phyloP scores from a whole-genome alignment of 1,140 invertebrate genomes.

The Onthophagus taurus region DNA sequence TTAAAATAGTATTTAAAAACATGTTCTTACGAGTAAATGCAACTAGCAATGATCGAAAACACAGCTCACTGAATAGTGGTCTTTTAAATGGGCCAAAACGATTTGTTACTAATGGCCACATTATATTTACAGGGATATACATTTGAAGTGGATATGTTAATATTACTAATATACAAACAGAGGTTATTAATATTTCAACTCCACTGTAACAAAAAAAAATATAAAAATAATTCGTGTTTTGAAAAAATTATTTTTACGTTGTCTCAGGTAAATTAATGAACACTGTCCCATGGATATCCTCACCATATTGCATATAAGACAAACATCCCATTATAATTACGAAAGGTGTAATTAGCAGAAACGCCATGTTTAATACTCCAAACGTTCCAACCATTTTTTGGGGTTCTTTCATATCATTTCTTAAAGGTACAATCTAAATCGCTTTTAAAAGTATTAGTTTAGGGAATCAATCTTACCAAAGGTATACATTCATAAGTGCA shows the following conservation, averaged over 20 bases:
- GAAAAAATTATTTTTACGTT: background rate
- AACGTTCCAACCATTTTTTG: background rate
- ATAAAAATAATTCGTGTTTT: too few species aligned
- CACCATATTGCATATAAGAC: conserved; percentile 1
- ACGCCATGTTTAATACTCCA: conserved; percentile 1
- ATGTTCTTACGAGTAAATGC: conserved; percentile 4
- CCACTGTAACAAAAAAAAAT: background rate
- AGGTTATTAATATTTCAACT: background rate
- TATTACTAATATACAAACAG: background rate
- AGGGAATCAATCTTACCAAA: background rate
- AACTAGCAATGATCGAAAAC: background rate
- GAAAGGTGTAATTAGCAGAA: background rate
- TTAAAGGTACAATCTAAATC: background rate
- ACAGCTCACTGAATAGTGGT: background rate
- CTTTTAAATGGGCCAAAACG: background rate
- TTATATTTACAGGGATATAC: conserved; percentile 2
- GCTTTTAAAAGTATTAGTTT: background rate
- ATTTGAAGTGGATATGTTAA: conserved; percentile 4
- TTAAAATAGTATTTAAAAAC: too few species aligned
- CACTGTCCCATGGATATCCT: background rate
- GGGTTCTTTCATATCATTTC: conserved; percentile 3
- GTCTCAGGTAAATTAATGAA: conserved; percentile 4
- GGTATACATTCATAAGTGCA: background rate
- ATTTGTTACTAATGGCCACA: background rate
- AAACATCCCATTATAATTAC: background rate